Evolutionary conservation across 2,888 invertebrate genomes (phyloP), one percentile per base, ranked within the genome.

Genomic region (Macrosoma leucophasiata): DNA sequence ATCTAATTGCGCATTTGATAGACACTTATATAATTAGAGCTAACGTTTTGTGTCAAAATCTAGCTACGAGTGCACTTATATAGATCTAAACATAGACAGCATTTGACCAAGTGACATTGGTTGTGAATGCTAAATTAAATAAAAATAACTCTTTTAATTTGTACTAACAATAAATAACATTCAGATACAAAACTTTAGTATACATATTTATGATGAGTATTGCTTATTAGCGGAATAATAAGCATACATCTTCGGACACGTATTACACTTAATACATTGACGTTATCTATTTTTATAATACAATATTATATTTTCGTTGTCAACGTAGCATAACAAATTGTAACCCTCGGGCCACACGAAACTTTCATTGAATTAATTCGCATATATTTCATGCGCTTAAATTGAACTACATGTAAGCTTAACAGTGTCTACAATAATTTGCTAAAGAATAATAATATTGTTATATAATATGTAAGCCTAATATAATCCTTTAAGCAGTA

Each of bases 311-410:
- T 38, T 68, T 79, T 79, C 78, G 78, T 79, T 79, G 78, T 78
- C 78, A 76, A 75, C 73, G 73, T 75, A 75, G 71, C 47, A 61
- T 74, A 74, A 78, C 75, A 72, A 73, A 62, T 70, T 62, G 57
- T n/a, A n/a, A n/a, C n/a, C n/a, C n/a, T n/a, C n/a, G n/a, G n/a
- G n/a, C n/a, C n/a, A n/a, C n/a, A n/a, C n/a, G n/a, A n/a, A 32
- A 41, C 29, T 26, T 36, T 41, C 29, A 39, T 36, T 31, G 36
- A 42, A 33, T 33, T 28, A 29, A 31, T 29, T 19, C 35, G 20
- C 29, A 29, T 30, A 18, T 23, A 13, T 18, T 32, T 29, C 30
- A 26, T 17, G 30, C 30, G 29, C 37, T 33, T 23, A 23, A 33
- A 34, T 33, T 27, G 24, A 25, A 31, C 31, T 43, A 40, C 36